Evolutionary conservation across 2,113 vertebrate species (phyloP), one percentile per base, ranked within the genome.

Genomic region (Origma solitaria): DNA sequence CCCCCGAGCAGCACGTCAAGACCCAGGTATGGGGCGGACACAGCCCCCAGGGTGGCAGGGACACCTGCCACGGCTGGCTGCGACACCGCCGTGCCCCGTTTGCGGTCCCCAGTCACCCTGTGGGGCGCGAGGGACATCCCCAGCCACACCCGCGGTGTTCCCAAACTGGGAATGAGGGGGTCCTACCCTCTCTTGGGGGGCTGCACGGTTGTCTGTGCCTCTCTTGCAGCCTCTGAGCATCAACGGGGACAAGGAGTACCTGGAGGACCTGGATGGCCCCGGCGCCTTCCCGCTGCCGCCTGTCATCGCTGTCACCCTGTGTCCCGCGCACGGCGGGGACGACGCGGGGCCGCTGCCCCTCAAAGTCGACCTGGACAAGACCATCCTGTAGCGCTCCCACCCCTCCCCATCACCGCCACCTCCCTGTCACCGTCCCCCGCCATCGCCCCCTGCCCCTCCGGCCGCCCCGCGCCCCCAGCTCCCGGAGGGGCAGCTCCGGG

Each of bases 1-100:
- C 99, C 2, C 99, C 99, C 0, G 99, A 99, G 96, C 99, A 99
- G 95, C 99, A 99, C 77, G 87, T 99, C 97, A 99, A 98, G 97
- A 98, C 98, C 22, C 99, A 99, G 99, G 99, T 99, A 98, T 0
- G 80, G 49, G 78, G 53, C 3, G 21, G 30, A 37, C 0, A 1
- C 11, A 17, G 25, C 38, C 4, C n/a, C 18, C 8, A 0, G 60
- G 28, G 42, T 20, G 50, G 2, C 24, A 9, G 71, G 83, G 62
- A 37, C 53, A 1, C 1, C 15, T 2, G 20, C 16, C 23, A 0
- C 0, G 5, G 21, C 27, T 9, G 60, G 23, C 8, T 21, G 82
- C 56, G 70, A 42, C 0, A 2, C 3, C 1, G 56, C 78, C 3
- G 1, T 7, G 35, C 7, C 4, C 51, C 0, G 11, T 7, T 20